Base-by-base conservation (phyloP, 2,113 vertebrate genomes). In the Notiomystis cincta region DNA sequence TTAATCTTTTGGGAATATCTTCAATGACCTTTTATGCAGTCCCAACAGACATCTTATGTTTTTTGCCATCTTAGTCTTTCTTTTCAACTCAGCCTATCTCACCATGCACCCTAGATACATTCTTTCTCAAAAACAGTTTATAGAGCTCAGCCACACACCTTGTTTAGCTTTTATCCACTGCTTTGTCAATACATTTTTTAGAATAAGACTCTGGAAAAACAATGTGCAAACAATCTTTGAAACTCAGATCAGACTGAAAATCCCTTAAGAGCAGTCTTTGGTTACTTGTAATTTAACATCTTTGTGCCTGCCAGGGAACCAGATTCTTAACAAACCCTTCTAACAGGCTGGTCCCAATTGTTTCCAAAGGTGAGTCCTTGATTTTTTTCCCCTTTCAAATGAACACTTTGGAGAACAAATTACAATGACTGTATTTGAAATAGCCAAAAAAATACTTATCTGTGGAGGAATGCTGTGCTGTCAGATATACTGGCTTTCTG, bases 211-310 rank as follows among this genome's bases (percentile, higher is more conserved):
- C n/a, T 58, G 69, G 72, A 79, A 91, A 91, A 93, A 94, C 64
- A 92, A 92, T 54, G 64, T 47, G 85, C 85, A 94, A 96, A 89
- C 33, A 87, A 69, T 35, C 40, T 91, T 37, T 81, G 65, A 94
- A 96, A 96, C 38, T 47, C 57, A 71, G 69, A 73, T 76, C 38
- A 91, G 64, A 65, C 77, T 90, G 75, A 92, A 96, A 95, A 95
- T 90, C 82, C 64, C 57, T 6, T 2, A 92, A 82, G 66, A 80
- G 56, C 5, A 83, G 50, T 62, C 35, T 35, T 60, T 35, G 30
- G 64, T 94, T 93, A 88, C 50, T 44, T 65, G 53, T 27, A 84
- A 75, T 76, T 87, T 86, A 93, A 91, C 70, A 93, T 73, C 57
- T 91, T 69, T 90, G 60, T 60, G 28, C 64, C 56, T 0, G 0